Base-by-base conservation (phyloP, 2,113 vertebrate genomes). In the Sapajus apella region DNA sequence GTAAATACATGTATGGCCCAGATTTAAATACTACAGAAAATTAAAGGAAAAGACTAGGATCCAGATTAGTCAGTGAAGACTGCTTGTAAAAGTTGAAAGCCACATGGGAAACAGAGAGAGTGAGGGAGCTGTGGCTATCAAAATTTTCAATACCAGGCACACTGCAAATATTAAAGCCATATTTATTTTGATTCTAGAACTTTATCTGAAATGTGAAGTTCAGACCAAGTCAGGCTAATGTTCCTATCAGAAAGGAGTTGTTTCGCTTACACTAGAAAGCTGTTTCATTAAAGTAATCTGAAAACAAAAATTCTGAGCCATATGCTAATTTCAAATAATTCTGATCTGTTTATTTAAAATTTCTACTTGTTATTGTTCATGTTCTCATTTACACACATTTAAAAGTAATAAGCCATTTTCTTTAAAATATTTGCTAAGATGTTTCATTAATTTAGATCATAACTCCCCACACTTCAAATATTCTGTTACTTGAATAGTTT, bases 131-230 rank as follows among this genome's bases (percentile, higher is more conserved):
- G 6, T 16, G 4, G 4, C 13, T 61, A 32, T 90, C 18, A 64
- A 64, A 83, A 73, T 94, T 55, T 50, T 86, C 50, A 85, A 37
- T 70, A 72, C 10, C 16, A 79, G 66, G 52, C 20, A 27, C 18
- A 80, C 25, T 79, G 11, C 18, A 75, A 23, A 61, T 30, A 68
- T 47, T 77, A 64, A 76, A 84, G 16, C 45, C 45, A 79, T 40
- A 75, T 96, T 91, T 85, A 73, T 80, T 95, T 96, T 76, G n/a
- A 50, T 95, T 93, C 91, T 16, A 37, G 68, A 90, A 37, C 8
- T 84, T 95, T 95, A 23, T 96, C 70, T 91, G 35, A 92, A 21
- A 80, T 96, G 52, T 58, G 23, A 87, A 66, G 50, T 97, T 94
- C 13, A 87, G 47, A 87, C 17, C 75, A 35, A 91, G 32, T 58